A percentile compares a stretch with the other conserved stretches of the same genome.
Evolutionary conservation across 1,140 invertebrate genomes (phyloP).

Genomic region (Orussus abietinus): DNA sequence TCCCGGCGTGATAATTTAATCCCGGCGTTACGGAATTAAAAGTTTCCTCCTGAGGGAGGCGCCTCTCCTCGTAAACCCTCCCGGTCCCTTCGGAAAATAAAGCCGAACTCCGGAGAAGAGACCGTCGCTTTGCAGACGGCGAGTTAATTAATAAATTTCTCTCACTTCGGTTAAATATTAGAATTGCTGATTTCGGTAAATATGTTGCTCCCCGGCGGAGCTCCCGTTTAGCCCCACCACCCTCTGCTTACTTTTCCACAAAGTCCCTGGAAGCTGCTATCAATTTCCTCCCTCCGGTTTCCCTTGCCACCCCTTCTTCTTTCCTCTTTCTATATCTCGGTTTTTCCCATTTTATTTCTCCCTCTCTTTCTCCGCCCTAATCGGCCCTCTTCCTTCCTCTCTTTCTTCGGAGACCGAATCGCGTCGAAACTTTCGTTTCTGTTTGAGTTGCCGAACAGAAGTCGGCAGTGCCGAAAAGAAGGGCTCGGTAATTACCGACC

Average conservation of each 20-base stretch:
- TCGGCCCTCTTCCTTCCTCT: conserved; percentile 1
- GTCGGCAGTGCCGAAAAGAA: no score
- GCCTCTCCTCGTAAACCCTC: conserved; percentile 3
- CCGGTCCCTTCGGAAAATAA: background rate
- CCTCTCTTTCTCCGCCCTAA: no score
- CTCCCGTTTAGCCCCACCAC: background rate
- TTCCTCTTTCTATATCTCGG: conserved; percentile 4
- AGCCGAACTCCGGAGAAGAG: background rate
- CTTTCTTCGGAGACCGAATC: background rate
- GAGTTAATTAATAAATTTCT: conserved; percentile 37
- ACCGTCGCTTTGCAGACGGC: no score
- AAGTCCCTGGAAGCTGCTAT: no score
- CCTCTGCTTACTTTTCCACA: no score
- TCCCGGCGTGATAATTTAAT: conserved; percentile 25
- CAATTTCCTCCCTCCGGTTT: no score
- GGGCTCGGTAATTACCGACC: no score
- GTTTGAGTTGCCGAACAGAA: no score
- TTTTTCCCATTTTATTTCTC: no score
- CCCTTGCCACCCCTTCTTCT: background rate
- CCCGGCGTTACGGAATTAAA: conserved; percentile 43
- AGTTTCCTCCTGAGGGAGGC: conserved; percentile 46
- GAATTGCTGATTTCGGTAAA: conserved; percentile 40
- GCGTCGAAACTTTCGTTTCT: no score
- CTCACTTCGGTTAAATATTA: conserved; percentile 26
- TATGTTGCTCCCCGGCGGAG: conserved; percentile 15